Percentiles rank a stretch among this genome's conserved stretches.
These are phyloP conservation scores for Phthorimaea operculella DNA, from an alignment of 1,140 invertebrate genomes.

Conservation along the genomic window DNA sequence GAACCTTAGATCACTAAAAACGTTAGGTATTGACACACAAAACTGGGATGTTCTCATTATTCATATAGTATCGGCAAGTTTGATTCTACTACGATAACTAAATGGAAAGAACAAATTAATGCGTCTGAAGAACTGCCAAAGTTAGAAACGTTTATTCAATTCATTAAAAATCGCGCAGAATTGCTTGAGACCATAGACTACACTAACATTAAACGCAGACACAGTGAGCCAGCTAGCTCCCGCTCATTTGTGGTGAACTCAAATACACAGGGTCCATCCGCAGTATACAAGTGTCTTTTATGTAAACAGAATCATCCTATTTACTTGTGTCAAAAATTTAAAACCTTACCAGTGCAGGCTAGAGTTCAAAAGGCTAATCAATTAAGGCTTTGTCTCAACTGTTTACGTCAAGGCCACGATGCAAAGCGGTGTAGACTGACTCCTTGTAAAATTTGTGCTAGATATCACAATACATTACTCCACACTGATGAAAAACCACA, in stretches of 20 bases:
- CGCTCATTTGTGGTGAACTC: too few species aligned
- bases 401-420: conserved; percentile 8
- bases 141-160: neutral
- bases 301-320: conserved; percentile 10
- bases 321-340: conserved; percentile 10
- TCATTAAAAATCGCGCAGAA: conserved; percentile 4
- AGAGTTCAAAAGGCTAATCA: neutral
- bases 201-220: neutral
- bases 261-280: too few species aligned
- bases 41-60: neutral
- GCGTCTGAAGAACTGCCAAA: neutral
- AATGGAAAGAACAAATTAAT: neutral
- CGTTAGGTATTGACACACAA: neutral
- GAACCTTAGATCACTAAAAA: neutral
- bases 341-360: conserved; percentile 1
- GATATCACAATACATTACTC: conserved; percentile 3
- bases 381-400: conserved; percentile 9
- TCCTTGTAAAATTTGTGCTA: conserved; percentile 1
- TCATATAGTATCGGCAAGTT: neutral
- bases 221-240: neutral
- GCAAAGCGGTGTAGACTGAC: conserved; percentile 8
- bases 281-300: conserved; percentile 7
- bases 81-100: neutral
- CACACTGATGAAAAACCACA: neutral
- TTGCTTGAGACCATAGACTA: conserved; percentile 6